A percentile compares a stretch with the other conserved stretches of the same genome.
phyloP scores from a whole-genome alignment of 2,113 vertebrate species.

The Oryzias celebensis region DNA sequence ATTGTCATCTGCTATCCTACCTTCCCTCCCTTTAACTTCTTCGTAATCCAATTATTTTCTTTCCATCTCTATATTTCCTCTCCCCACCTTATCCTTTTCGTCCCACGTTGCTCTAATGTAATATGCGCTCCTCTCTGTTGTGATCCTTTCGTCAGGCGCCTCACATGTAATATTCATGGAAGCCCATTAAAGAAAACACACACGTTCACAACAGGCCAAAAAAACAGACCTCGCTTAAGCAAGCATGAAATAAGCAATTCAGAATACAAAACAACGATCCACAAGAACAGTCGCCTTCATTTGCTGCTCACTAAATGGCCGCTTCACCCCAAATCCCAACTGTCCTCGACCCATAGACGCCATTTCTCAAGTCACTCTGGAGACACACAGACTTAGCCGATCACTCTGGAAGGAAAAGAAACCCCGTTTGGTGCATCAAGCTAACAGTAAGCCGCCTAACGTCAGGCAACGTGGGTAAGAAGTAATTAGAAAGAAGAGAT shows the following conservation, averaged over 20 bases:
- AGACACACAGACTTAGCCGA: no score
- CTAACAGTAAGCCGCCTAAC: conserved; percentile 4
- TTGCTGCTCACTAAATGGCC: conserved; percentile 16
- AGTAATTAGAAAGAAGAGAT: conserved; percentile 4
- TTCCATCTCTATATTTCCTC: conserved; percentile 23
- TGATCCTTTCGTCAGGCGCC: conserved; percentile 43
- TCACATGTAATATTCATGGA: conserved; percentile 63
- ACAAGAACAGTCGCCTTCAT: conserved; percentile 20
- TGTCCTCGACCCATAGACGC: neutral
- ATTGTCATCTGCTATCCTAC: conserved; percentile 49
- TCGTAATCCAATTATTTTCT: conserved; percentile 27
- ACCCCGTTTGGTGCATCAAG: neutral
- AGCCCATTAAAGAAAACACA: conserved; percentile 52
- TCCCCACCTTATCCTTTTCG: neutral
- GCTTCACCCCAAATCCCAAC: neutral
- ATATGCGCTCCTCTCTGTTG: conserved; percentile 25
- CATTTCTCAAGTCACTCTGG: no score
- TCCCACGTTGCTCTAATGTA: conserved; percentile 19
- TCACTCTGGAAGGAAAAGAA: no score
- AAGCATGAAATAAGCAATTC: conserved; percentile 53
- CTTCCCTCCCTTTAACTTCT: conserved; percentile 40
- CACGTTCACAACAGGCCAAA: conserved; percentile 22
- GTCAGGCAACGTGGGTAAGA: no score
- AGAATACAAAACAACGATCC: conserved; percentile 42
- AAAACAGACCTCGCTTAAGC: conserved; percentile 41